Base-by-base conservation (phyloP, 1,140 invertebrate species). In the Agrypnia vestita region DNA sequence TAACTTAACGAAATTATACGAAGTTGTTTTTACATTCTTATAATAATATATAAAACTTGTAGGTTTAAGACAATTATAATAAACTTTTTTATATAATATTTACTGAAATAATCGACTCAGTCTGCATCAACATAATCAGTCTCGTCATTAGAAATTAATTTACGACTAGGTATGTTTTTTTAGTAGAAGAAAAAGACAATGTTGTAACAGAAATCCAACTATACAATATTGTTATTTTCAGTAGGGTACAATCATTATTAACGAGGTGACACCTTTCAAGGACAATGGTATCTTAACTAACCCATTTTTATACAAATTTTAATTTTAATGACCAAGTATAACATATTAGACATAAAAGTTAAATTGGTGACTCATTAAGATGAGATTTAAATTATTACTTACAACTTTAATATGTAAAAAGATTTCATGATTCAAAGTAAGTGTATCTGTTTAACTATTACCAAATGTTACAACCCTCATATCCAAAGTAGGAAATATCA, bases 71-170 rank as follows among this genome's bases (percentile, higher is more conserved):
- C 81, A 82, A 80, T 80, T 82, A 82, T 80, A 44, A 78, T 77
- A 77, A 80, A 82, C 75, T 75, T 76, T 82, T 82, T 77, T 82
- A 78, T 82, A 80, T 82, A 75, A 79, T 82, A 82, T 80, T 76
- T 78, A 82, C 76, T 78, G 78, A 82, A 79, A 80, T 76, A 78
- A 80, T 78, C 73, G 79, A 82, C 81, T 75, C 79, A 72, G 78
- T 80, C 73, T 82, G 62, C 80, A 82, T 82, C 75, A 76, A 78
- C 61, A 80, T 82, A 77, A 82, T 82, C 81, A 78, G 79, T 82
- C 81, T 82, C 78, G 81, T 82, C 81, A 82, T 82, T 82, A 82
- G 81, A 56, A 80, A 25, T 72, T 78, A 77, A 82, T 76, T 73
- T 78, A 72, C 35, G 69, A 82, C 69, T 64, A 78, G 51, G 61